Base-by-base conservation (phyloP, 1,140 invertebrate species). In the Cotesia vestalis region DNA sequence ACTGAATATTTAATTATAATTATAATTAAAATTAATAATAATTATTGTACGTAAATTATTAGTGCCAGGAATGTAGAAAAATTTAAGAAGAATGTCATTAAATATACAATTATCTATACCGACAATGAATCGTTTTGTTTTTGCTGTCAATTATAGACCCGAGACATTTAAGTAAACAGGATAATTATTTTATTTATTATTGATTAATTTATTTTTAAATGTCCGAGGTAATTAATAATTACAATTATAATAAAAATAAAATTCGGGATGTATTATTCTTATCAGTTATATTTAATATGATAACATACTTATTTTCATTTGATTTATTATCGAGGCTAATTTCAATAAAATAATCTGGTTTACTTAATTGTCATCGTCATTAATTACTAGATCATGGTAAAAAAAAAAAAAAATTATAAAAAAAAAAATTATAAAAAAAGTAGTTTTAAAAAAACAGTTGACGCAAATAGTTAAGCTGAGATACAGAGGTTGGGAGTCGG, bases 281-380 rank as follows among this genome's bases (percentile, higher is more conserved):
- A 46, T 8, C 40, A 46, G 40, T 46, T 46, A 6, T 9, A 9
- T 46, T 46, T 8, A 46, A 46, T 9, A 46, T 46, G 40, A 46
- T 46, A 46, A 46, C 40, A 46, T 55, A 55, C 53, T 14, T 17
- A 55, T n/a, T 55, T 55, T 55, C n/a, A 12, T 55, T 5, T 14
- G 4, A 4, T 17, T 55, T 55, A n/a, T 55, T n/a, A 14, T n/a
- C 17, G 3, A n/a, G 5, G 4, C 1, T n/a, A n/a, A 55, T 4
- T 14, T 55, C 5, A 55, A 55, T 55, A 55, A 46, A 55, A 17
- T 55, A 55, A 55, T 55, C 53, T 55, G 53, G n/a, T n/a, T 55
- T 55, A 55, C 53, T 55, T 55, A 12, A 55, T 55, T 17, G 5
- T 55, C 11, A n/a, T 55, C 17, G 8, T n/a, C 46, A 51, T n/a